These are phyloP conservation scores for Colletes latitarsis DNA, from an alignment of 1,140 invertebrate genomes.

Conservation along the genomic window DNA sequence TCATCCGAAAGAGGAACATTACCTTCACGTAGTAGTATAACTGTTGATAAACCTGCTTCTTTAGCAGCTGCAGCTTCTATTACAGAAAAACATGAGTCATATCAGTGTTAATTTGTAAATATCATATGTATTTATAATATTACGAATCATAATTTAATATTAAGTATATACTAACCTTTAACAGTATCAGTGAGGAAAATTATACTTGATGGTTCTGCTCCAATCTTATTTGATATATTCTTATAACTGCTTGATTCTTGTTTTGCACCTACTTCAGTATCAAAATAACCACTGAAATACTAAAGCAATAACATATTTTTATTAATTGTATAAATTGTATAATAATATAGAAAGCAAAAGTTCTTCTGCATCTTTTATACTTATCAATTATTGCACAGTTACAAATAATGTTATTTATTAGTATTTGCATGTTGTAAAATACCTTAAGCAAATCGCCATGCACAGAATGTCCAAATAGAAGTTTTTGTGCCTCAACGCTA, in stretches of 20 bases:
- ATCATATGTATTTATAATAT: neutral
- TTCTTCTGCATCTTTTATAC: neutral
- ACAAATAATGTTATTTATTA: neutral
- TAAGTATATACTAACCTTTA: slow-evolving; percentile 82
- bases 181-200: slow-evolving; percentile 93
- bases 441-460: slow-evolving; percentile 89
- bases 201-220: slow-evolving; percentile 84
- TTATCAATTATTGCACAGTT: neutral
- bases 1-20: slow-evolving; percentile 86
- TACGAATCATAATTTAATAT: too few relatives aligned
- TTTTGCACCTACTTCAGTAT: slow-evolving; percentile 92
- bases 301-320: slow-evolving; percentile 72
- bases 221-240: slow-evolving; percentile 88
- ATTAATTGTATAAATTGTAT: neutral
- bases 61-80: slow-evolving; percentile 91
- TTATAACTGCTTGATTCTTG: slow-evolving; percentile 87
- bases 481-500: slow-evolving; percentile 94
- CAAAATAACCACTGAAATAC: slow-evolving; percentile 91
- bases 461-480: slow-evolving; percentile 90
- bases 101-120: neutral
- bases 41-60: slow-evolving; percentile 85
- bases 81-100: slow-evolving; percentile 39
- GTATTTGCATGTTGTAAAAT: slow-evolving; percentile 38
- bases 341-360: neutral
- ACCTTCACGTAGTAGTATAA: slow-evolving; percentile 89